Evolutionary conservation across 2,888 invertebrate species (phyloP).

Genomic region (Mesochorus sp.): DNA sequence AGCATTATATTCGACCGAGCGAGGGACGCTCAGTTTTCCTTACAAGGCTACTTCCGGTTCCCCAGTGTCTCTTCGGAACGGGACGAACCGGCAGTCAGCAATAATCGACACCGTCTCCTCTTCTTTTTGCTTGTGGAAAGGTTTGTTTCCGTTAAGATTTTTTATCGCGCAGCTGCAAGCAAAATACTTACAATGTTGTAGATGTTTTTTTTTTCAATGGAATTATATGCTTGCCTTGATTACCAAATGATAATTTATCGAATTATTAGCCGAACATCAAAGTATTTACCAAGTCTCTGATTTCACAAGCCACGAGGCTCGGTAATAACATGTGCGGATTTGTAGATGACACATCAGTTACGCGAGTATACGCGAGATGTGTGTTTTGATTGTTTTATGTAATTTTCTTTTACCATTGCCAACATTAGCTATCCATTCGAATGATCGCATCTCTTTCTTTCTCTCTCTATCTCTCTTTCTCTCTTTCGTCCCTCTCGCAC

Average conservation of each 20-base stretch:
- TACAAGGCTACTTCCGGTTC: conserved; percentile 77
- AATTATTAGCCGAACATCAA: neutral
- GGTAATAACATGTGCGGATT: too few species aligned
- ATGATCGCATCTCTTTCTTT: too few species aligned
- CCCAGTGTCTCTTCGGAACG: conserved; percentile 27
- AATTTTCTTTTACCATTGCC: conserved; percentile 58
- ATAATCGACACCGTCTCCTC: conserved; percentile 24
- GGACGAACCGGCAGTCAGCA: neutral
- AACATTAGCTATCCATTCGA: conserved; percentile 30
- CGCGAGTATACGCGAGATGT: neutral
- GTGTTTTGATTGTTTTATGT: conserved; percentile 61
- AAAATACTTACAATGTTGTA: neutral
- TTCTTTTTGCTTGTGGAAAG: neutral
- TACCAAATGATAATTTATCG: neutral
- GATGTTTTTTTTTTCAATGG: neutral
- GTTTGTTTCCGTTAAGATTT: too few species aligned
- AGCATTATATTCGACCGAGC: conserved; percentile 67
- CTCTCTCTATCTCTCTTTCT: too few species aligned
- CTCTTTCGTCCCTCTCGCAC: conserved; percentile 28
- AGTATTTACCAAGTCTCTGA: too few species aligned
- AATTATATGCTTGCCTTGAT: neutral
- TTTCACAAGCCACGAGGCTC: too few species aligned
- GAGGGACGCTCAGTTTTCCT: conserved; percentile 69
- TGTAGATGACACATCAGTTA: neutral
- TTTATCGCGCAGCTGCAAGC: too few species aligned